Conservation (phyloP, 1,140 invertebrate species). For the Araneus ventricosus region DNA sequence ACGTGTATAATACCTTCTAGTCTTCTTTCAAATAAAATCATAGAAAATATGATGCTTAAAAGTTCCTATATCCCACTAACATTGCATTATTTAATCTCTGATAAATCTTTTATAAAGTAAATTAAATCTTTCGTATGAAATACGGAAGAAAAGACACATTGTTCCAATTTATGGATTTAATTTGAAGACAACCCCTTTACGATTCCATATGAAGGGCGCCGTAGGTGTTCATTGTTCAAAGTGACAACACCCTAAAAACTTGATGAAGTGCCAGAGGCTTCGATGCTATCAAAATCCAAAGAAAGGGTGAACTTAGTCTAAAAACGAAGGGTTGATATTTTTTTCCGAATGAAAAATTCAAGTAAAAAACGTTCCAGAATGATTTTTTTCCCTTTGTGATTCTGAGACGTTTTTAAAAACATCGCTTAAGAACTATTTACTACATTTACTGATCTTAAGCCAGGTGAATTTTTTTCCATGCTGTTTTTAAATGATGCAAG, state of each 20-base stretch:
- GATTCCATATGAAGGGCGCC: conserved; percentile 1
- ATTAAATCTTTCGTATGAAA: no score
- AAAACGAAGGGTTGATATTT: conserved; percentile 7
- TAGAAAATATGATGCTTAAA: no score
- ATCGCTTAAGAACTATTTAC: conserved; percentile 46
- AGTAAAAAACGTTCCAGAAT: background rate
- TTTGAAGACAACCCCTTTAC: background rate
- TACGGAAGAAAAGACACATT: no score
- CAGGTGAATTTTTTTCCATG: background rate
- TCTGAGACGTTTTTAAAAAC: conserved; percentile 7
- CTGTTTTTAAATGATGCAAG: conserved; percentile 45
- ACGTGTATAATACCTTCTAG: no score
- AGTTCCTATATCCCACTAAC: no score
- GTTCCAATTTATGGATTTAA: background rate
- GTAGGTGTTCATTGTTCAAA: conserved; percentile 63
- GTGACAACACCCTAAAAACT: conserved; percentile 69
- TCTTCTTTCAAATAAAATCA: no score
- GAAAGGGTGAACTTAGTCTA: conserved; percentile 16
- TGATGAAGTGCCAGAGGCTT: conserved; percentile 64
- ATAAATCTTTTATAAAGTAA: no score
- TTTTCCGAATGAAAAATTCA: background rate
- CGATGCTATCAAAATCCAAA: conserved; percentile 54
- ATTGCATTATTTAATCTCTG: no score
- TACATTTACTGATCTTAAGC: conserved; percentile 12
- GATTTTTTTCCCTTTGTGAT: background rate